These are phyloP conservation scores for Leptinotarsa haldemani DNA, from an alignment of 2,888 invertebrate species.

Conservation along the genomic window DNA sequence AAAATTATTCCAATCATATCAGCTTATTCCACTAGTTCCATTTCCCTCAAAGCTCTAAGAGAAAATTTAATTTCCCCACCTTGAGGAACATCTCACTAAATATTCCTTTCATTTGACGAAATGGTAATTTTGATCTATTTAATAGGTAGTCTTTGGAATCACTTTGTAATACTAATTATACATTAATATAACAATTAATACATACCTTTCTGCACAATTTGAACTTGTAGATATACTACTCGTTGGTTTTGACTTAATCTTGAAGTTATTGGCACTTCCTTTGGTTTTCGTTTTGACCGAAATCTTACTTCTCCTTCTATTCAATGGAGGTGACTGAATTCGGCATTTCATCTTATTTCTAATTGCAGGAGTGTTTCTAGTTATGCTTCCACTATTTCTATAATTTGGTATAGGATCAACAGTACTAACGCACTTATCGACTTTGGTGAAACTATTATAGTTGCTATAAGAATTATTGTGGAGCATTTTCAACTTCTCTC, in stretches of 20 bases:
- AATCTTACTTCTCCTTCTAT: constrained; percentile 47
- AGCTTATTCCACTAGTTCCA: too few species aligned
- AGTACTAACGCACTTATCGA: constrained; percentile 26
- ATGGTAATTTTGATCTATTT: too few species aligned
- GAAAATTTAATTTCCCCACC: too few species aligned
- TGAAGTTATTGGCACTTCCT: constrained; percentile 35
- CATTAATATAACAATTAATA: too few species aligned
- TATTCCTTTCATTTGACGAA: too few species aligned
- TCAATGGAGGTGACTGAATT: constrained; percentile 29
- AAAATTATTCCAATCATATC: too few species aligned
- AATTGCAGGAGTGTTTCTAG: neutral
- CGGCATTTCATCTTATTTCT: neutral
- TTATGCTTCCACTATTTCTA: neutral
- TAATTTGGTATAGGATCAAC: constrained; percentile 14
- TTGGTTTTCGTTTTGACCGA: constrained; percentile 46
- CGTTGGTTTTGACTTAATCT: constrained; percentile 37
- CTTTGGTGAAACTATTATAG: constrained; percentile 24
- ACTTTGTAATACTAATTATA: too few species aligned
- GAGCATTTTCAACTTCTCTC: constrained; percentile 58
- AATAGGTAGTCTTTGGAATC: too few species aligned
- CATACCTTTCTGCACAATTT: constrained; percentile 33
- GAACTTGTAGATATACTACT: constrained; percentile 17
- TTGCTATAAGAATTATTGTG: constrained; percentile 48
- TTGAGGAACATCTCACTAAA: too few species aligned
- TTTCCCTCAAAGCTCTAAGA: too few species aligned